Percentiles rank a stretch among this genome's conserved stretches.
phyloP scores from a whole-genome alignment of 2,113 vertebrate genomes.

The Triplophysa rosa region DNA sequence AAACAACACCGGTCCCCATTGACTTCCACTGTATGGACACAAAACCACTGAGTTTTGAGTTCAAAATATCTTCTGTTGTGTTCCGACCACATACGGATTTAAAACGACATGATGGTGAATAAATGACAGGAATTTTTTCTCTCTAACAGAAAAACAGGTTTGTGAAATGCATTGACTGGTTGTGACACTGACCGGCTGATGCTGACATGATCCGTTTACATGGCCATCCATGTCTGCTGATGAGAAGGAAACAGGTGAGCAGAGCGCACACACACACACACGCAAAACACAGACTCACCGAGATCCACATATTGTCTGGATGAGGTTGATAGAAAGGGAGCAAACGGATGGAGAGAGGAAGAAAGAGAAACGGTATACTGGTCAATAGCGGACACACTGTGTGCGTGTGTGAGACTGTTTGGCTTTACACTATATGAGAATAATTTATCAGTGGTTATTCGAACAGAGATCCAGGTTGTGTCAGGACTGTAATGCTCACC shows the following conservation, averaged over 20 bases:
- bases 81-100: too few species aligned
- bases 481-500: constrained; percentile 20
- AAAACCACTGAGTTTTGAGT: too few species aligned
- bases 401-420: constrained; percentile 12
- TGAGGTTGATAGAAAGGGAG: constrained; percentile 42
- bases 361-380: constrained; percentile 41
- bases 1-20: too few species aligned
- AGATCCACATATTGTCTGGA: constrained; percentile 61
- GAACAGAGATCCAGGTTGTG: neutral
- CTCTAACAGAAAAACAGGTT: too few species aligned
- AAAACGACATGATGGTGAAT: too few species aligned
- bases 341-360: constrained; percentile 21
- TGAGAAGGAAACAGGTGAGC: constrained; percentile 54
- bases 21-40: too few species aligned
- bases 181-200: constrained; percentile 56
- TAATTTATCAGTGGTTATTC: neutral
- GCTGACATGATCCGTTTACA: constrained; percentile 53
- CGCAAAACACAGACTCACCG: constrained; percentile 56
- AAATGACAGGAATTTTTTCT: too few species aligned
- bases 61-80: too few species aligned
- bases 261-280: constrained; percentile 54
- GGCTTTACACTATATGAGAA: neutral
- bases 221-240: constrained; percentile 54
- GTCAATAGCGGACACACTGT: constrained; percentile 42
- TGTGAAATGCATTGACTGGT: neutral